Percentiles rank a stretch among this genome's conserved stretches.
Evolutionary conservation across 2,888 invertebrate species (phyloP).

Genomic region (Perdita meconis): DNA sequence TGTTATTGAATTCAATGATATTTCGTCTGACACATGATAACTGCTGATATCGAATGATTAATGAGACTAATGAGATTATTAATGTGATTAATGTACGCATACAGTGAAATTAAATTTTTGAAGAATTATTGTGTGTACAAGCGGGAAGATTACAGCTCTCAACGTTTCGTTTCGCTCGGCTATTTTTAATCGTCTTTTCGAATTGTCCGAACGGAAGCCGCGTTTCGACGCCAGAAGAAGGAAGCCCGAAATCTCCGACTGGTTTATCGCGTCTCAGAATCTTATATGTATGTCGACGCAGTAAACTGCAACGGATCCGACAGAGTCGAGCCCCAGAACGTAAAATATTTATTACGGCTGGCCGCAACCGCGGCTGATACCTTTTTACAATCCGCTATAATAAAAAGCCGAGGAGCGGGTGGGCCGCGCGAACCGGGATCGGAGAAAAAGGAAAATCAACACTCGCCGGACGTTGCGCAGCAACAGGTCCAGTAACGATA

Average conservation of each 20-base stretch:
- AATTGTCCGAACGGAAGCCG: background rate
- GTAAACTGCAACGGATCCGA: constrained; percentile 23
- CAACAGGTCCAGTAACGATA: constrained; percentile 70
- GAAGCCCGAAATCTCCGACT: constrained; percentile 3
- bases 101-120: too few species aligned
- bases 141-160: background rate
- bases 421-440: background rate
- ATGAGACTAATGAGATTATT: too few species aligned
- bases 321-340: constrained; percentile 27
- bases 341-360: constrained; percentile 64
- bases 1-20: too few species aligned
- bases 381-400: constrained; percentile 34
- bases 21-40: too few species aligned
- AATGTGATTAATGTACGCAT: too few species aligned
- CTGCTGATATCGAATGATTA: too few species aligned
- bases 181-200: background rate
- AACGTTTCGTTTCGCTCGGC: background rate
- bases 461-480: constrained; percentile 41
- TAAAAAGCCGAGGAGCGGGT: constrained; percentile 37
- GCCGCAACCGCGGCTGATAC: constrained; percentile 23
- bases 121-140: too few species aligned
- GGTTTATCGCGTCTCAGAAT: constrained; percentile 18
- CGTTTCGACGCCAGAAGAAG: background rate
- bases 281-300: constrained; percentile 22
- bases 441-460: constrained; percentile 60